Evolutionary conservation across 2,888 invertebrate genomes (phyloP).

Genomic region (Drosophila phalerata): DNA sequence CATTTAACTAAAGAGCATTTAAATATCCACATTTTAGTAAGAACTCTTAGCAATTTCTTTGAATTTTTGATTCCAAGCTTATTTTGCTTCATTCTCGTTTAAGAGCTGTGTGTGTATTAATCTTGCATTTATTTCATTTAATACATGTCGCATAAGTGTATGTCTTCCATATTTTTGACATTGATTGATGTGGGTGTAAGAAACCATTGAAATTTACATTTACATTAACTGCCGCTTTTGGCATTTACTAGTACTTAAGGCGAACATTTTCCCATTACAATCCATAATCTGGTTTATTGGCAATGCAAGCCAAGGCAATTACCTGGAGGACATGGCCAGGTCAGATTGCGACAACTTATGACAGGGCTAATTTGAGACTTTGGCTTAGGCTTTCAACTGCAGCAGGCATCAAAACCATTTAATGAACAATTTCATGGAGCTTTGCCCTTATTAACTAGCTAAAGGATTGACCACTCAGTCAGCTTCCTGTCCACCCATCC

Average conservation of each 20-base stretch:
- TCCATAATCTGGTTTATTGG: conserved; percentile 20
- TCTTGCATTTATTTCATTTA: conserved; percentile 29
- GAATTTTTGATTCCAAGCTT: neutral
- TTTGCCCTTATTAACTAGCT: conserved; percentile 54
- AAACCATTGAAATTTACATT: conserved; percentile 1
- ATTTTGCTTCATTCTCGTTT: conserved; percentile 14
- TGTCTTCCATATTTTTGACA: conserved; percentile 35
- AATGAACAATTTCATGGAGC: conserved; percentile 66
- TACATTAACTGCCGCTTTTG: conserved; percentile 28
- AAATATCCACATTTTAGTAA: neutral
- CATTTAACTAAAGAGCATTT: neutral
- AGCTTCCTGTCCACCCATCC: neutral
- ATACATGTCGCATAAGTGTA: neutral
- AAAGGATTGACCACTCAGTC: neutral
- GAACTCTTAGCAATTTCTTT: conserved; percentile 7
- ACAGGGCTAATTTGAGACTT: conserved; percentile 18
- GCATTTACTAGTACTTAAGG: conserved; percentile 5
- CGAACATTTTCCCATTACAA: conserved; percentile 12
- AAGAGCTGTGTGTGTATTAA: conserved; percentile 34
- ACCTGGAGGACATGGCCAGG: neutral
- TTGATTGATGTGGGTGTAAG: conserved; percentile 48
- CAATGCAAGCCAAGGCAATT: conserved; percentile 27
- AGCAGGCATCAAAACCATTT: conserved; percentile 36
- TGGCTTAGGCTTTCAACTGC: conserved; percentile 18
- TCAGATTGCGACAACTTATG: neutral